These are phyloP conservation scores for Tangachromis dhanisi DNA, from an alignment of 2,113 vertebrate species.

Conservation along the genomic window DNA sequence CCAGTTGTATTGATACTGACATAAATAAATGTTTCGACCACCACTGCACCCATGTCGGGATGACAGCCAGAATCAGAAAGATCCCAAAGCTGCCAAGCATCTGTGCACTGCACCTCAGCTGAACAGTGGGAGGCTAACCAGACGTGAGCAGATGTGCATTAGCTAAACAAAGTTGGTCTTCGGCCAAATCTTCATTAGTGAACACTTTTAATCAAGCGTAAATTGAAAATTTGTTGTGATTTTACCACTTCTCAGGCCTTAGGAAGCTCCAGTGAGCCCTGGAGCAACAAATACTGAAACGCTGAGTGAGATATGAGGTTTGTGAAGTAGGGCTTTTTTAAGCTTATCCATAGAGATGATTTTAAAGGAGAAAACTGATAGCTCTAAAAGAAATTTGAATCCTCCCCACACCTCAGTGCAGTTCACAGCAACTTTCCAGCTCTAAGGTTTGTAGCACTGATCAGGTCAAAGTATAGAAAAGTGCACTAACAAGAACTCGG, in stretches of 20 bases:
- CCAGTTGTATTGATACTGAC: neutral
- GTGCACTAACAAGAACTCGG: neutral
- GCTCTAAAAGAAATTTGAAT: neutral
- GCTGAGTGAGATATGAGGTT: neutral
- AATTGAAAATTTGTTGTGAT: neutral
- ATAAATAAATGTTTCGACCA: neutral
- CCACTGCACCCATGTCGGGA: neutral
- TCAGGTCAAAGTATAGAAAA: neutral
- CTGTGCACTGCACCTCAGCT: neutral
- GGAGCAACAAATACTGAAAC: neutral
- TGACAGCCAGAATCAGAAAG: neutral
- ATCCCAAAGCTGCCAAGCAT: neutral
- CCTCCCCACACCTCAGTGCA: neutral
- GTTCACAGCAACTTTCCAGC: neutral
- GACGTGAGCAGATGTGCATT: neutral
- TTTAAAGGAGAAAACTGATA: neutral
- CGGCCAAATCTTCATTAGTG: neutral
- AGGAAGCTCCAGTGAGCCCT: neutral
- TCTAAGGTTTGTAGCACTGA: neutral
- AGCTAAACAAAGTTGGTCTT: neutral
- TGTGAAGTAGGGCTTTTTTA: neutral
- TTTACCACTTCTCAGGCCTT: neutral
- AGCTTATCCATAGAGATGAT: neutral
- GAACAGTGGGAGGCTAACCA: neutral
- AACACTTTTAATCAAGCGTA: neutral